A percentile compares a stretch with the other conserved stretches of the same genome.
Evolutionary conservation across 2,888 invertebrate species (phyloP).

Genomic region (Rhaphigaster nebulosa): DNA sequence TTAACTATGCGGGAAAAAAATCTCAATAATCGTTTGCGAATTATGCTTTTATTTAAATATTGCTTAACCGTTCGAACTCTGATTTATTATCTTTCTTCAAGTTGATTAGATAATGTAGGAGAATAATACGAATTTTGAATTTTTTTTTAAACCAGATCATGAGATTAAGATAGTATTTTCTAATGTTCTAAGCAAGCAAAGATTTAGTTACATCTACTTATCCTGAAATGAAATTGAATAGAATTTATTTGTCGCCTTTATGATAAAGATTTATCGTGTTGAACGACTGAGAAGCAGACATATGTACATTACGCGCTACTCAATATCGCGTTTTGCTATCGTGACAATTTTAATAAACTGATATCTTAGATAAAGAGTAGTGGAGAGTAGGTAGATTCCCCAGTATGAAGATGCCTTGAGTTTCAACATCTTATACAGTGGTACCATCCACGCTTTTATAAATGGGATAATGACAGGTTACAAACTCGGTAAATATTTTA

Average conservation of each 20-base stretch:
- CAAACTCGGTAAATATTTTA: constrained; percentile 47
- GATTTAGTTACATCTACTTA: neutral
- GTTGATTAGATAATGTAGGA: neutral
- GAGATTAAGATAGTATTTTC: neutral
- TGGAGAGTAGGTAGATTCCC: constrained; percentile 7
- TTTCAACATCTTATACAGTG: neutral
- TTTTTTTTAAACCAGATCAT: neutral
- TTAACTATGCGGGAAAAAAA: neutral
- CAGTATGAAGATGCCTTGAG: constrained; percentile 51
- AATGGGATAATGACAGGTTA: constrained; percentile 54
- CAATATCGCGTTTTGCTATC: constrained; percentile 37
- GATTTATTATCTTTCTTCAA: neutral
- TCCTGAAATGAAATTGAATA: neutral
- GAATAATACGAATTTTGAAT: neutral
- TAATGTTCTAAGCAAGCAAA: neutral
- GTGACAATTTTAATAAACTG: constrained; percentile 15
- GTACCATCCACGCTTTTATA: constrained; percentile 3
- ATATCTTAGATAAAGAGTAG: constrained; percentile 37
- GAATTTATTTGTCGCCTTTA: neutral
- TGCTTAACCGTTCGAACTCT: neutral
- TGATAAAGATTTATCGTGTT: neutral
- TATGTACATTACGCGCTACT: constrained; percentile 16
- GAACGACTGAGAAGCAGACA: neutral
- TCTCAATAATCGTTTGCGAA: neutral
- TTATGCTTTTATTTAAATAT: neutral